Evolutionary conservation across 2,888 invertebrate species (phyloP).

Genomic region (Nebria salina): DNA sequence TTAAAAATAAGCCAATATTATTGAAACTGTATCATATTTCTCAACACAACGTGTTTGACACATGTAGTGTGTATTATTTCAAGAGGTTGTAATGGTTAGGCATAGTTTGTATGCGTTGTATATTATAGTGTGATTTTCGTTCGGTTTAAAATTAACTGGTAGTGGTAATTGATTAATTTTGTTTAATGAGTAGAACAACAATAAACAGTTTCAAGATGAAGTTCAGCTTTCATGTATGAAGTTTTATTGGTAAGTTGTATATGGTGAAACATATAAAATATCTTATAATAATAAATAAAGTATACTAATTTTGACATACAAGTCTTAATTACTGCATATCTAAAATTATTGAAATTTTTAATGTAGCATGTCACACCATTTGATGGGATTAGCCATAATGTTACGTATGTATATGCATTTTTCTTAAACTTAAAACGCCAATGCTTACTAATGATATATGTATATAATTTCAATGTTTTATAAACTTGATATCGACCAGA

Average conservation of each 20-base stretch:
- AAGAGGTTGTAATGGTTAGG: neutral
- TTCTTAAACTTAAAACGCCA: too few species aligned
- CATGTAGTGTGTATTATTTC: neutral
- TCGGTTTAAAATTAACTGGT: neutral
- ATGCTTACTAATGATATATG: too few species aligned
- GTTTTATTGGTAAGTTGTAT: neutral
- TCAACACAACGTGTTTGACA: neutral
- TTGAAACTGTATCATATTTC: neutral
- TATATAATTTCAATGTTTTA: too few species aligned
- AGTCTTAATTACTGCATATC: too few species aligned
- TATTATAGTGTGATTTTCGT: neutral
- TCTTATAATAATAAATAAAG: neutral
- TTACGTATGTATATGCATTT: too few species aligned
- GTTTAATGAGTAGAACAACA: neutral
- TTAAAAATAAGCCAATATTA: neutral
- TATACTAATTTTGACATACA: neutral
- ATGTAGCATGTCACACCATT: too few species aligned
- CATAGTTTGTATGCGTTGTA: neutral
- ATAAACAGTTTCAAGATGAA: neutral
- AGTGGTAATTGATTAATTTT: neutral
- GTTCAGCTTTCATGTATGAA: neutral
- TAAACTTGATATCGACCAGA: too few species aligned
- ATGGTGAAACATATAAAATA: neutral
- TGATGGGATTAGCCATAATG: too few species aligned
- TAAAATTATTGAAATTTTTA: too few species aligned